These are phyloP conservation scores for Percopsis omiscomaycus DNA, from an alignment of 2,797 vertebrate species.

Conservation along the genomic window DNA sequence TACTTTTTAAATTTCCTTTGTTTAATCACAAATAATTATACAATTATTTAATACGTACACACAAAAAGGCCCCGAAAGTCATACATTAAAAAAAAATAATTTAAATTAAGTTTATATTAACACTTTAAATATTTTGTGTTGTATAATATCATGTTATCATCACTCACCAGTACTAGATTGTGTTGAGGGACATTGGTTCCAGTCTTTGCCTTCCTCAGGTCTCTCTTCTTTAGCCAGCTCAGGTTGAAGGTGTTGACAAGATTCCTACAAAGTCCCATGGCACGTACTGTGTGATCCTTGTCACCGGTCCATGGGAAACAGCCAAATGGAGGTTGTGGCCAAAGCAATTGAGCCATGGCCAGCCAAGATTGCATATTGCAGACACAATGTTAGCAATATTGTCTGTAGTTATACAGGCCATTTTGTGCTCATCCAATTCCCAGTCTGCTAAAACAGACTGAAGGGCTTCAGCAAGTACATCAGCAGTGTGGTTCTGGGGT, in stretches of 20 bases:
- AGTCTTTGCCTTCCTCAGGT: slow-evolving; percentile 35
- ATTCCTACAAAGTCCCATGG: slow-evolving; percentile 20
- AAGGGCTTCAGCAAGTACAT: slow-evolving; percentile 12
- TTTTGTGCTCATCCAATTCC: slow-evolving; percentile 15
- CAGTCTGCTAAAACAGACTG: slow-evolving; percentile 12
- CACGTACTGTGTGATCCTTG: slow-evolving; percentile 1
- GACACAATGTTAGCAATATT: slow-evolving; percentile 15
- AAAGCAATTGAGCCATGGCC: slow-evolving; percentile 26
- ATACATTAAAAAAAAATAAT: too few relatives aligned
- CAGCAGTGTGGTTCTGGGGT: slow-evolving; percentile 3
- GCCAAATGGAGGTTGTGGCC: slow-evolving; percentile 23
- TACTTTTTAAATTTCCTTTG: too few relatives aligned
- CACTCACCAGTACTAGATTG: slow-evolving; percentile 31
- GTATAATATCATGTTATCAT: slow-evolving; percentile 4
- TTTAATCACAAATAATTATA: too few relatives aligned
- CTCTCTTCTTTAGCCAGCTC: slow-evolving; percentile 23
- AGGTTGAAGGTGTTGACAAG: slow-evolving; percentile 25
- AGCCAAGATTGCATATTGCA: slow-evolving; percentile 11
- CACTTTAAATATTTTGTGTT: background rate
- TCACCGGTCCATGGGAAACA: slow-evolving; percentile 16
- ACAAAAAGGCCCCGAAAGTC: too few relatives aligned
- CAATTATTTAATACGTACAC: too few relatives aligned
- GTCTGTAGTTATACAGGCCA: slow-evolving; percentile 18
- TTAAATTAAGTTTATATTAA: background rate
- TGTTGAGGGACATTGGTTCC: slow-evolving; percentile 27